Base-by-base conservation (phyloP, 2,113 vertebrate species). In the Peromyscus polionotus region DNA sequence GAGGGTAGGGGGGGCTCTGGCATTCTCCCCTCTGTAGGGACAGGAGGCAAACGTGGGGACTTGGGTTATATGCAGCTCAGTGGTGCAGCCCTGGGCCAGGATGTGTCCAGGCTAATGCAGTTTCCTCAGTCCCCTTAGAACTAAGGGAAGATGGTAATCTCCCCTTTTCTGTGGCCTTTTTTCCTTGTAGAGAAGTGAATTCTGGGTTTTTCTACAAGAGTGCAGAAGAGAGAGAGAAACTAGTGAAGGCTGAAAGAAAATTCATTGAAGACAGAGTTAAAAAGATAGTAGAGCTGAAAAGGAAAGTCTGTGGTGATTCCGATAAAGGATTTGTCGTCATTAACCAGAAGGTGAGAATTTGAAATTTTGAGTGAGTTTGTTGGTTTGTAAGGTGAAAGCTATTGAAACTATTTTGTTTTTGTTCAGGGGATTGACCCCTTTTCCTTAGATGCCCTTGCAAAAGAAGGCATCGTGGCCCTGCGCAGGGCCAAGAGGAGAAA, bases 161-260 rank as follows among this genome's bases (percentile, higher is more conserved):
- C 3, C 1, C n/a, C 8, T 5, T 24, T 20, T 39, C 3, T 88
- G 4, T 63, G 70, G 36, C 79, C 72, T 91, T 80, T 0, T 48
- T 59, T 76, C 76, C 57, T 22, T 20, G 76, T 67, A 99, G 99
- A 90, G 99, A 99, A 97, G 99, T 99, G 98, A 99, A 99, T 98
- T 99, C 99, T n/a, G 99, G 99, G 54, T 99, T 99, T 98, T 99
- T 99, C 98, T 99, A 99, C 96, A 99, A 99, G 99, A 99, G 99
- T 39, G 99, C 99, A 0, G 99, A 98, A 11, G 99, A 99, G 98
- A 98, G 99, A 94, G 99, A 99, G 97, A 99, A 99, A 90, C 98
- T 99, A 17, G 99, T 99, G 59, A 99, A 99, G 96, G 99, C 99
- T 19, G 99, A 99, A 97, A 99, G 99, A 91, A 99, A 99, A 97